Percentiles rank a stretch among this genome's conserved stretches.
phyloP scores from a whole-genome alignment of 2,797 vertebrate species.

The Coregonus ussuriensis region DNA sequence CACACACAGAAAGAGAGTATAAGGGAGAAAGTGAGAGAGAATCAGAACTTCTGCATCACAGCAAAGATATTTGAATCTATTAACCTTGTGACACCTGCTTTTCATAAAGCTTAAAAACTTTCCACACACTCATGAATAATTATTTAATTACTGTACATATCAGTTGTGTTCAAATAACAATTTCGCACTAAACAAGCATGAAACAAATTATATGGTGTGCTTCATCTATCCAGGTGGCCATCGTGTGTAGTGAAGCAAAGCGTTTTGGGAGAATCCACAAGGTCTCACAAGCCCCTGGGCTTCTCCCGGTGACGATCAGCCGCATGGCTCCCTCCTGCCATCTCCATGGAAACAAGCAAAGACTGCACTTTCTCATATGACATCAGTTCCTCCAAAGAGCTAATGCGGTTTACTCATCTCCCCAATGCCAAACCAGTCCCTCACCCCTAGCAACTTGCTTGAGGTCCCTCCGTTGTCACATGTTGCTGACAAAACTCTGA shows the following conservation, averaged over 20 bases:
- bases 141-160: not conserved
- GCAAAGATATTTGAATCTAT: too few relatives aligned
- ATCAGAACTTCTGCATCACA: too few relatives aligned
- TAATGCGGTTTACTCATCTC: constrained; percentile 17
- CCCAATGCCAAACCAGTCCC: not conserved
- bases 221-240: constrained; percentile 2
- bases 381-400: constrained; percentile 17
- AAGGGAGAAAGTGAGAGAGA: too few relatives aligned
- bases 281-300: constrained; percentile 24
- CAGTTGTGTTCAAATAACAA: not conserved
- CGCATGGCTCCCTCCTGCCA: constrained; percentile 16
- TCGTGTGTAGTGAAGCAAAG: not conserved
- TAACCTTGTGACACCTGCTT: not conserved
- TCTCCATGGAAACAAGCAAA: constrained; percentile 64
- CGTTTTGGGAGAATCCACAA: constrained; percentile 13
- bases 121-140: not conserved
- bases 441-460: not conserved
- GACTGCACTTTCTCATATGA: constrained; percentile 28
- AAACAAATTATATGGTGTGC: not conserved
- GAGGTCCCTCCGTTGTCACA: not conserved
- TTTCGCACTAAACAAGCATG: not conserved
- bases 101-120: not conserved
- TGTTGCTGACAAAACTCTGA: too few relatives aligned
- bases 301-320: constrained; percentile 34
- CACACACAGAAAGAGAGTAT: too few relatives aligned